phyloP scores from a whole-genome alignment of 2,888 invertebrate species.

The Orthosia gracilis region DNA sequence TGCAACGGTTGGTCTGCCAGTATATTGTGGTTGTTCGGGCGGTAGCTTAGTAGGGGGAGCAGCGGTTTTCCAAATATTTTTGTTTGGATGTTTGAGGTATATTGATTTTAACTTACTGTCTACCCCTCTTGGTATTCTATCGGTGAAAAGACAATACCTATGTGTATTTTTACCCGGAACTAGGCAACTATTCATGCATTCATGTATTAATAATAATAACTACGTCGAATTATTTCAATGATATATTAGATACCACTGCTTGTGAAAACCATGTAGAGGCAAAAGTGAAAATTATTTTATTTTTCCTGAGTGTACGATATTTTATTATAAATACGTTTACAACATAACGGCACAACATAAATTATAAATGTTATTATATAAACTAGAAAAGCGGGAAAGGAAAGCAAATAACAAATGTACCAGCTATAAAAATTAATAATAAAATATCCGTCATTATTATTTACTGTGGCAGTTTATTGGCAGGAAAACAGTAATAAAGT shows the following conservation, averaged over 20 bases:
- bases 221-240: neutral
- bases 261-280: neutral
- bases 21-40: constrained; percentile 56
- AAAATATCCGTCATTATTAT: constrained; percentile 1
- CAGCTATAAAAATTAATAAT: neutral
- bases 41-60: neutral
- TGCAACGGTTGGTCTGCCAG: constrained; percentile 62
- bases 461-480: constrained; percentile 1
- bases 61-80: neutral
- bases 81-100: neutral
- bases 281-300: constrained; percentile 1
- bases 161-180: too few relatives aligned
- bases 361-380: neutral
- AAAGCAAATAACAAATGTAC: constrained; percentile 7
- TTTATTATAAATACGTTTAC: neutral
- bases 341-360: neutral
- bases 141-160: too few relatives aligned
- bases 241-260: neutral
- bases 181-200: too few relatives aligned
- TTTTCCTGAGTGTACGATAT: neutral
- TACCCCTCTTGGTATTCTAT: too few relatives aligned
- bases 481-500: constrained; percentile 3
- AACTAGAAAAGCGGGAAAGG: constrained; percentile 12
- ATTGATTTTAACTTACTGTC: too few relatives aligned
- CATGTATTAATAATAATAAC: too few relatives aligned